Evolutionary conservation across 2,888 invertebrate genomes (phyloP).

Genomic region (Heteromyza rotundicornis): DNA sequence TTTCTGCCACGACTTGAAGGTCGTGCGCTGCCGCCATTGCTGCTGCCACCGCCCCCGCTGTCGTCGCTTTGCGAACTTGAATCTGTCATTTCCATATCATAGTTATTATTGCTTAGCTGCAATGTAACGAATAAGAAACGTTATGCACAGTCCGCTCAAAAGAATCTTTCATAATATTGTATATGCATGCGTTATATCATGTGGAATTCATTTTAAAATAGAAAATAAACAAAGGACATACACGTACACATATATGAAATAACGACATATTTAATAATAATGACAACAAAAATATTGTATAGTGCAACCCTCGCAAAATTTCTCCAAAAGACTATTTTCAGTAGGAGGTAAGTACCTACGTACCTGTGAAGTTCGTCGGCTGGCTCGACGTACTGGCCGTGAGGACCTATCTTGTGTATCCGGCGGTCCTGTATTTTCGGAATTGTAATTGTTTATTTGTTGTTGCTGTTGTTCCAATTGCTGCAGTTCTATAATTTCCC

Average conservation of each 20-base stretch:
- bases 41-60: conserved; percentile 61
- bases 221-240: too few species aligned
- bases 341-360: too few species aligned
- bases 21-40: conserved; percentile 56
- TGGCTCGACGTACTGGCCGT: conserved; percentile 55
- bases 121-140: conserved; percentile 4
- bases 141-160: background rate
- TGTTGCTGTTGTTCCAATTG: conserved; percentile 43
- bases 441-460: conserved; percentile 40
- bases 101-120: conserved; percentile 57
- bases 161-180: background rate
- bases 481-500: conserved; percentile 52
- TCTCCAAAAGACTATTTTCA: too few species aligned
- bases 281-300: background rate
- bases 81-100: conserved; percentile 62
- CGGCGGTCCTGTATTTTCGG: conserved; percentile 44
- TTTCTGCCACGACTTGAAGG: conserved; percentile 55
- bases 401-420: conserved; percentile 52
- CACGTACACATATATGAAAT: too few species aligned
- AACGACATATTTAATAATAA: too few species aligned
- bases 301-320: too few species aligned
- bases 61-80: conserved; percentile 63
- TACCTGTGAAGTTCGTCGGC: conserved; percentile 58
- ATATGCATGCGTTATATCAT: background rate
- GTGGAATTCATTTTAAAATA: too few species aligned